Evolutionary conservation across 1,140 invertebrate species (phyloP), one percentile per base, ranked within the genome.

Genomic region (Thaumetopoea pityocampa): DNA sequence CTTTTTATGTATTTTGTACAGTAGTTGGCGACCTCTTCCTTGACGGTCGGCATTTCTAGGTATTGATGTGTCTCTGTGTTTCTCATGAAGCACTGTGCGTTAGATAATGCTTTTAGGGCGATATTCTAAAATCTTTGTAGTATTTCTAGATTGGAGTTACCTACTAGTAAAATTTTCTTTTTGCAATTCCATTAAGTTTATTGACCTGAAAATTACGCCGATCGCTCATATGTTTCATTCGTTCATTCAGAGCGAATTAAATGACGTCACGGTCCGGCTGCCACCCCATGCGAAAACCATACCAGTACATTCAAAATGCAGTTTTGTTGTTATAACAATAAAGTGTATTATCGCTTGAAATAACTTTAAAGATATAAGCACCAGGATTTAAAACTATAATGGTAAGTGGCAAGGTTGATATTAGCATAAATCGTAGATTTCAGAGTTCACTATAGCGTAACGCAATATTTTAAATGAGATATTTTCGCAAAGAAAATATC

Each of bases 211-310:
- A 48, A 52, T 56, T 61, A 56, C 47, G 49, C 49, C 35, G 36
- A 41, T 56, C 43, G 37, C 23, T 52, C 50, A 58, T 53, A 61
- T 56, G 49, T 61, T 61, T 30, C 42, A 43, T 44, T 45, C n/a
- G n/a, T n/a, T n/a, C n/a, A n/a, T n/a, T n/a, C n/a, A n/a, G n/a
- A 43, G 44, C 46, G 44, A 54, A 51, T 54, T 19, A 64, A 62
- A 49, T 53, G 52, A 62, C 61, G 61, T 49, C 23, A 46, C 44
- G 61, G 42, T 54, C 41, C 46, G 58, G 15, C 57, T 32, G 26
- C 27, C 58, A 68, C 65, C 65, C 58, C 50, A 52, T 32, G 42
- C 29, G 4, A 32, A 47, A 37, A 38, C n/a, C 11, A 5, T 29
- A 8, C 9, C 0, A 6, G 6, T 7, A 17, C 12, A 36, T 29